phyloP scores from a whole-genome alignment of 2,888 invertebrate genomes.

The Drosophila limbata region DNA sequence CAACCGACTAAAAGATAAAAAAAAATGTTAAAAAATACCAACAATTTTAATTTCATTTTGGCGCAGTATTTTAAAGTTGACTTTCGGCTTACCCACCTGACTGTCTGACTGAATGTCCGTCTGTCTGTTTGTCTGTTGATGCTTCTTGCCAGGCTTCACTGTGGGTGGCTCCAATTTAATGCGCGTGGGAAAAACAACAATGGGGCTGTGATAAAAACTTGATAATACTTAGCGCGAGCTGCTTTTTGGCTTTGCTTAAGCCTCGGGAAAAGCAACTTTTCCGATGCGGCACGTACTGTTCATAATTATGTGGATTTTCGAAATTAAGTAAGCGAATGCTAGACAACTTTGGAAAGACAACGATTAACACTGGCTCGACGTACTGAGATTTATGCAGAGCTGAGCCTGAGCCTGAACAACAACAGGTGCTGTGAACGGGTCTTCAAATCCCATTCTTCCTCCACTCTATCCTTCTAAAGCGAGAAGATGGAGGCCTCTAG shows the following conservation, averaged over 20 bases:
- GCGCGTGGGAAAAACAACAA: slow-evolving; percentile 80
- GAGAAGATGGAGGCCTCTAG: background rate
- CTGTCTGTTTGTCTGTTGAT: slow-evolving; percentile 1
- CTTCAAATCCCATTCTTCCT: background rate
- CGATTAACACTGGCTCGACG: slow-evolving; percentile 46
- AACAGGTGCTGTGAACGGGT: slow-evolving; percentile 46
- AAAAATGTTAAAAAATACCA: slow-evolving; percentile 40
- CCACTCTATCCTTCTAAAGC: background rate
- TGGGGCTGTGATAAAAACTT: slow-evolving; percentile 56
- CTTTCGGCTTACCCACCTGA: slow-evolving; percentile 54
- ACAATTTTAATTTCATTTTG: slow-evolving; percentile 76
- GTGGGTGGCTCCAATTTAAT: slow-evolving; percentile 51
- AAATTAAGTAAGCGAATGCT: slow-evolving; percentile 57
- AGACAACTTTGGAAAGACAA: slow-evolving; percentile 51
- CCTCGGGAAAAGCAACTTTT: slow-evolving; percentile 46
- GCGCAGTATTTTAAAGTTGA: slow-evolving; percentile 72
- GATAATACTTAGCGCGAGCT: slow-evolving; percentile 70
- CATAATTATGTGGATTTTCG: slow-evolving; percentile 71
- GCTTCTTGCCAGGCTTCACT: background rate
- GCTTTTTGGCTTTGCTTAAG: slow-evolving; percentile 77
- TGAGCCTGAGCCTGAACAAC: slow-evolving; percentile 23
- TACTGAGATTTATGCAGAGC: slow-evolving; percentile 46
- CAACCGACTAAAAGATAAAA: slow-evolving; percentile 2
- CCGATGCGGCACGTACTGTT: slow-evolving; percentile 64
- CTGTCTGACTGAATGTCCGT: slow-evolving; percentile 9